Percentiles rank a stretch among this genome's conserved stretches.
Conservation (phyloP, 2,113 vertebrate genomes). For the Alexandromys fortis region DNA sequence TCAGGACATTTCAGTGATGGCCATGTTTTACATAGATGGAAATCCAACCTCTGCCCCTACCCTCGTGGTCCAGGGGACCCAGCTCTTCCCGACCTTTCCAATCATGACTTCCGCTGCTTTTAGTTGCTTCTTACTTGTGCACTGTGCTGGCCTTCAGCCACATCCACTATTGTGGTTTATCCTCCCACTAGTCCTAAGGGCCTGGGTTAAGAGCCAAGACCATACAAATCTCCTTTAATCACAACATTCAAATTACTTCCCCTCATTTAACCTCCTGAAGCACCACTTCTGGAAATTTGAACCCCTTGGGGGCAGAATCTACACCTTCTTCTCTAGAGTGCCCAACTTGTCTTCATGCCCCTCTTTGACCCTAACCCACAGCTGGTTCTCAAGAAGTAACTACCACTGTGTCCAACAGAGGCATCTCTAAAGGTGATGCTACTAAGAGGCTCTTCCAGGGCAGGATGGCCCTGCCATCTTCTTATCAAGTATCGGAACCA, state of each 20-base stretch:
- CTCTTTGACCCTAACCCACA: background rate
- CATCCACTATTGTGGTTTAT: too few species aligned
- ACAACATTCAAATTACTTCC: background rate
- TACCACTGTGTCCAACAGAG: rapidly evolving
- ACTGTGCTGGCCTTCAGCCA: background rate
- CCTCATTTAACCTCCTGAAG: background rate
- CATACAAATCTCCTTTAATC: background rate
- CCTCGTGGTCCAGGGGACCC: rapidly evolving
- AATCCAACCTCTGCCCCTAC: background rate
- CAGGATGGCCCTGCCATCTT: background rate
- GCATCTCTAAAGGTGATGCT: background rate
- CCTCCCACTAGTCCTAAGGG: background rate
- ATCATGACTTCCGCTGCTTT: too few species aligned
- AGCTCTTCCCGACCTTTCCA: background rate
- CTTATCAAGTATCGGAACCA: background rate
- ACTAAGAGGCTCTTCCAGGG: background rate
- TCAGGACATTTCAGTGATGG: too few species aligned
- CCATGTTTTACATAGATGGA: background rate
- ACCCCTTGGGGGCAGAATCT: background rate
- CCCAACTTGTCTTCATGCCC: background rate
- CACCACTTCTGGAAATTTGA: background rate
- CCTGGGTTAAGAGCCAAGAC: background rate
- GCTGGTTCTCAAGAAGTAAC: background rate
- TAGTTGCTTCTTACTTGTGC: background rate
- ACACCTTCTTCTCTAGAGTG: rapidly evolving